Conservation (phyloP, 2,113 vertebrate species). For the Tachycineta bicolor region DNA sequence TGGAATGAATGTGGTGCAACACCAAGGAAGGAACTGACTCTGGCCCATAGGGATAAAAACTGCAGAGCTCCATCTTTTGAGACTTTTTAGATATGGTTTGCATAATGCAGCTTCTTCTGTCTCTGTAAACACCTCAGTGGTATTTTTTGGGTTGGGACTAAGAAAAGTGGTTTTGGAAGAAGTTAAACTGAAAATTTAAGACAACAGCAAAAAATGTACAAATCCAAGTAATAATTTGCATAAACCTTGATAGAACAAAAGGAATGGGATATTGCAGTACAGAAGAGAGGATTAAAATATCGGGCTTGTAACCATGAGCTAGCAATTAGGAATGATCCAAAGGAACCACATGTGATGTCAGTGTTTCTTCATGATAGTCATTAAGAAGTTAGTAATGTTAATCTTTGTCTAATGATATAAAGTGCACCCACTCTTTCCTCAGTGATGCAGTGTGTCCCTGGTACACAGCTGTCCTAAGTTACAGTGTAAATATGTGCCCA, state of each 20-base stretch:
- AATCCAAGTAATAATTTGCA: background rate
- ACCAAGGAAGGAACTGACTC: background rate
- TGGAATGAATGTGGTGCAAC: background rate
- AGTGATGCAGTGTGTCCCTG: background rate
- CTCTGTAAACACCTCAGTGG: background rate
- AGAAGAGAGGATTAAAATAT: background rate
- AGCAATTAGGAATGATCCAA: background rate
- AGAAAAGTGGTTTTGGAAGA: background rate
- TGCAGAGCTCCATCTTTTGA: background rate
- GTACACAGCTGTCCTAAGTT: too few relatives aligned
- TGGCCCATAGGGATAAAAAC: background rate
- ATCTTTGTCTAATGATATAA: background rate
- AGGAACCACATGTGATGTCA: background rate
- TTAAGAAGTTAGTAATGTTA: background rate
- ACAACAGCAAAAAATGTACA: background rate
- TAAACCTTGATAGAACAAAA: background rate
- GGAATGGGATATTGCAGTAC: background rate
- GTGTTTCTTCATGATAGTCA: background rate
- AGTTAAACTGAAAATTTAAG: background rate
- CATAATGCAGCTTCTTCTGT: background rate
- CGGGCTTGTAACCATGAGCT: background rate
- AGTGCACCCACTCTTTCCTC: background rate
- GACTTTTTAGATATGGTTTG: background rate
- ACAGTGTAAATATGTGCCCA: too few relatives aligned
- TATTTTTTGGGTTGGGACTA: background rate